Base-by-base conservation (phyloP, 2,113 vertebrate species). In the Siniperca knerii region DNA sequence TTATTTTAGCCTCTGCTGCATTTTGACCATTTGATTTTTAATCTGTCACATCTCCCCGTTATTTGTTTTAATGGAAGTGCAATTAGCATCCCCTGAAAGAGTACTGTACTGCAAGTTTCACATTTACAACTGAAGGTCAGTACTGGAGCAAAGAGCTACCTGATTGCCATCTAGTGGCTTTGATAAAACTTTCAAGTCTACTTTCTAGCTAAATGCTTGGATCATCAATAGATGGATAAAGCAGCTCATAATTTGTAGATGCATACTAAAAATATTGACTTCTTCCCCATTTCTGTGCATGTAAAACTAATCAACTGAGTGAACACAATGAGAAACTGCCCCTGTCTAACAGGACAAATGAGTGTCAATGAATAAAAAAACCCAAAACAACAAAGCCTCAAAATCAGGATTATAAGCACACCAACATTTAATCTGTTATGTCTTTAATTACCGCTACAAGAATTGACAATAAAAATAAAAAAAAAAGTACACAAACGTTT, bases 121-220 rank as follows among this genome's bases (percentile, higher is more conserved):
- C 76, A 72, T 42, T 48, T 37, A 48, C n/a, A 48, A 42, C 12
- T 55, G 5, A 37, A 10, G 1, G 33, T 35, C 25, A 37, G 46
- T 4, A 0, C 13, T 75, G 10, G 2, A 15, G 35, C 18, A 69
- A 46, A 69, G 66, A 40, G 40, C 33, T 44, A 1, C 25, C 4
- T 8, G 75, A 82, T 75, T 84, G 90, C 84, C 90, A 89, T 50
- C 92, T 84, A 77, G 78, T 87, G 92, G 75, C 40, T 67, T 10
- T 11, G 0, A 20, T 20, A 7, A 15, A n/a, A 52, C 13, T 11
- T n/a, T 33, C 64, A 57, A 4, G 15, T 16, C 50, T 7, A 18
- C 16, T 18, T 52, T 44, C 10, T 9, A 6, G 42, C 42, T 10
- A 15, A 72, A 16, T 29, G 44, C 44, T 46, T 29, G 2, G 33